Percentiles rank a stretch among this genome's conserved stretches.
Conservation (phyloP, 2,888 invertebrate genomes). For the Strigamia crassipes region DNA sequence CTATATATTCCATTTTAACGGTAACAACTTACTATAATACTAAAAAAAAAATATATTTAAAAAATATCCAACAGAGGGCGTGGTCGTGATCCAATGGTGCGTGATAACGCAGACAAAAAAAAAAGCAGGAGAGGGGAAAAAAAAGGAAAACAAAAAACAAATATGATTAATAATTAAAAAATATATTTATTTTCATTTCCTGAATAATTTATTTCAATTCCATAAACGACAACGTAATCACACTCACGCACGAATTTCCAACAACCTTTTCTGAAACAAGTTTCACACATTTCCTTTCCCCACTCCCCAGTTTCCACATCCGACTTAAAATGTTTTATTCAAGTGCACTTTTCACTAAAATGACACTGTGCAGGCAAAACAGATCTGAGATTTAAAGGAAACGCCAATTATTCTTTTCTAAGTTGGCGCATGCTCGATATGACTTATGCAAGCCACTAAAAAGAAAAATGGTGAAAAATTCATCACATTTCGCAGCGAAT, state of each 20-base stretch:
- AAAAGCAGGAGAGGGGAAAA: background rate
- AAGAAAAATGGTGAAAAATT: background rate
- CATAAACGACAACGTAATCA: background rate
- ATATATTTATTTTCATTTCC: slow-evolving; percentile 15
- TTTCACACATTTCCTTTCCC: background rate
- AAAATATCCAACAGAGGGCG: background rate
- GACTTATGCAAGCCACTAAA: background rate
- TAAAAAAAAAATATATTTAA: too few relatives aligned
- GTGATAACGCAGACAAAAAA: background rate
- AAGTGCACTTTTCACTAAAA: background rate
- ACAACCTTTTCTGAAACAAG: background rate
- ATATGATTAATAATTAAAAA: background rate
- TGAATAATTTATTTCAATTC: slow-evolving; percentile 21
- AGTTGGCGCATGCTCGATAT: background rate
- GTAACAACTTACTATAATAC: too few relatives aligned
- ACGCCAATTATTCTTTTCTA: slow-evolving; percentile 28
- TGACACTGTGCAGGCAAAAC: slow-evolving; percentile 3
- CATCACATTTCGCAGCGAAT: background rate
- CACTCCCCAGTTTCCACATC: background rate
- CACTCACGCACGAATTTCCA: background rate
- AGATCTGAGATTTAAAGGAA: background rate
- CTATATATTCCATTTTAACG: too few relatives aligned
- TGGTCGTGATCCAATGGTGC: background rate
- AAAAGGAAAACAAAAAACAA: background rate
- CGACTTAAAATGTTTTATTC: background rate